phyloP scores from a whole-genome alignment of 2,113 vertebrate genomes.

The Petroica traversi region DNA sequence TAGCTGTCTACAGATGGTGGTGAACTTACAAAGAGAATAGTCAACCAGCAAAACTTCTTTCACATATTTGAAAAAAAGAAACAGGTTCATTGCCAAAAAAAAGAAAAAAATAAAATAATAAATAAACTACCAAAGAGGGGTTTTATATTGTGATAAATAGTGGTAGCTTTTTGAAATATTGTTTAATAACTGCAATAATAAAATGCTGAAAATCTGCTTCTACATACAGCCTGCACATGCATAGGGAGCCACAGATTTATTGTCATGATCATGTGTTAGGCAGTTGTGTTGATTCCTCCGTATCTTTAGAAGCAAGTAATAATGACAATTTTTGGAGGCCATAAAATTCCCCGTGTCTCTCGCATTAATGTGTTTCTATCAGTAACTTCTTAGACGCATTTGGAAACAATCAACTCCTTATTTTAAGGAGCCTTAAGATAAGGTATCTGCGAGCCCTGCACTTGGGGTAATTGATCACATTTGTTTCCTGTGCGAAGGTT shows the following conservation, averaged over 20 bases:
- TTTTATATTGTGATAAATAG: not conserved
- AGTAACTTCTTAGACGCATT: conserved; percentile 81
- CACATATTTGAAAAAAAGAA: not conserved
- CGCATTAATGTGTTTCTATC: conserved; percentile 66
- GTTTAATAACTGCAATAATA: not conserved
- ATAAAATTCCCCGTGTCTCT: conserved; percentile 72
- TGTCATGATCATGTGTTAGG: conserved; percentile 74
- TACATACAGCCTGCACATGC: not conserved
- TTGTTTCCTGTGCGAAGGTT: conserved; percentile 86
- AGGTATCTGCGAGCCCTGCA: conserved; percentile 87
- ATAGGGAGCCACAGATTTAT: not conserved
- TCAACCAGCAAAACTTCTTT: not conserved
- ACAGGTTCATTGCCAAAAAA: not conserved
- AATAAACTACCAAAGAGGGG: not conserved
- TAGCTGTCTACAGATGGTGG: not conserved
- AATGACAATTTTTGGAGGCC: conserved; percentile 72
- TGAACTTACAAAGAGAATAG: not conserved
- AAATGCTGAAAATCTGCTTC: not conserved
- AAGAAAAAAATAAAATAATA: no score
- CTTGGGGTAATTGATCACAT: conserved; percentile 95
- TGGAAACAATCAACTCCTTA: conserved; percentile 95
- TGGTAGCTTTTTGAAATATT: not conserved
- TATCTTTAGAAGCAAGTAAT: conserved; percentile 68
- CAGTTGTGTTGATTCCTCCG: conserved; percentile 74
- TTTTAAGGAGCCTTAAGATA: conserved; percentile 92